A percentile compares a stretch with the other conserved stretches of the same genome.
phyloP scores from a whole-genome alignment of 2,888 invertebrate genomes.

The Auanema freiburgensis region DNA sequence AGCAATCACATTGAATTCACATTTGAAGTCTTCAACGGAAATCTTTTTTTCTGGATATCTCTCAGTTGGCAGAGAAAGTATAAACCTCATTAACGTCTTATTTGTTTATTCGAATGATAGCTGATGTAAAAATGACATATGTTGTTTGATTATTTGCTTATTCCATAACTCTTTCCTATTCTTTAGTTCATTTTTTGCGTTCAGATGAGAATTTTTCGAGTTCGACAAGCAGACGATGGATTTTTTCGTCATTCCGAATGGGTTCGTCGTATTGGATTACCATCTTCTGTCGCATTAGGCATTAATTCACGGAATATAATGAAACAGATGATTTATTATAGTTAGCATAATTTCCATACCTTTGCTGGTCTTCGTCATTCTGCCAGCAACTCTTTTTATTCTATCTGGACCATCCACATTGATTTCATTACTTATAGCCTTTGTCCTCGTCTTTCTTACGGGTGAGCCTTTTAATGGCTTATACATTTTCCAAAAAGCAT shows the following conservation, averaged over 20 bases:
- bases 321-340: conserved; percentile 1
- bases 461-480: conserved; percentile 24
- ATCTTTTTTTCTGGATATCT: no score
- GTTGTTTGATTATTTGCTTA: background rate
- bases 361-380: conserved; percentile 16
- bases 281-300: conserved; percentile 31
- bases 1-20: no score
- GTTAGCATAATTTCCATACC: conserved; percentile 16
- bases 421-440: conserved; percentile 38
- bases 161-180: background rate
- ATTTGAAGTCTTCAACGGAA: no score
- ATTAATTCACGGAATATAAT: background rate
- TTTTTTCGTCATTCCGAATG: conserved; percentile 42
- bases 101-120: no score
- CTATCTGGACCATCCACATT: conserved; percentile 44
- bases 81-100: no score
- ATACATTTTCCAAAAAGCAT: background rate
- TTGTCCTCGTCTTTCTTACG: conserved; percentile 29
- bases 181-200: background rate
- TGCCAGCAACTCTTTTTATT: conserved; percentile 11
- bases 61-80: no score
- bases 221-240: conserved; percentile 33
- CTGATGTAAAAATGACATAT: no score
- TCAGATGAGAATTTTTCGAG: conserved; percentile 22
- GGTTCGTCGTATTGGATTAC: conserved; percentile 37